Base-by-base conservation (phyloP, 2,888 invertebrate species). In the Dolichopus griseipennis region DNA sequence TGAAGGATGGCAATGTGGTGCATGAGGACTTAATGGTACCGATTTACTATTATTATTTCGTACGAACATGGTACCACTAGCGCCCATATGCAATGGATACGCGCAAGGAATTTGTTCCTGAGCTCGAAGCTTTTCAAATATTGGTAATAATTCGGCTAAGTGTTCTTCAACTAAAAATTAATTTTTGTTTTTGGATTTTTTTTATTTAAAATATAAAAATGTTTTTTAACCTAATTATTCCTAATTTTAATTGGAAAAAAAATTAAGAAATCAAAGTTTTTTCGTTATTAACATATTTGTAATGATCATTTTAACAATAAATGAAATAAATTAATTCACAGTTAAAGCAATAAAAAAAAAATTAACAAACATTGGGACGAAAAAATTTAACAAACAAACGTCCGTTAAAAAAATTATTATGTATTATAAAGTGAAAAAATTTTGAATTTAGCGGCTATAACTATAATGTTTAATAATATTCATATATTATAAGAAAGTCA, bases 111-210 rank as follows among this genome's bases (percentile, higher is more conserved):
- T 88, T 84, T 93, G 92, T 84, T 93, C 92, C 82, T 91, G 90
- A 83, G 92, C 92, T 81, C 94, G 88, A 82, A 94, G 88, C 84
- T 91, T 91, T 86, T 94, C 93, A 88, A 95, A 94, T 85, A 95
- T 93, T 81, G 94, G 94, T 91, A 90, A 93, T 89, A 95, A 87
- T 86, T 94, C 93, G 86, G 89, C 92, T 90, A 95, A 88, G 86
- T 94, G 92, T 87, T 93, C 93, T 86, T 93, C 92, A 84, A 93
- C 94, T 94, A 76, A 67, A 71, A 70, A 52, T 68, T 68, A 70
- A 68, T 70, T 52, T 52, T 15, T 34, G 34, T 52, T 52, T 52
- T 52, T 52, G 1, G n/a, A n/a, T 52, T 52, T 52, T 68, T 43
- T 34, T n/a, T 34, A 34, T 7, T 34, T 34, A 34, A 7, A 66